Percentiles rank a stretch among this genome's conserved stretches.
Evolutionary conservation across 2,113 vertebrate genomes (phyloP).

Genomic region (Ailuropoda melanoleuca): DNA sequence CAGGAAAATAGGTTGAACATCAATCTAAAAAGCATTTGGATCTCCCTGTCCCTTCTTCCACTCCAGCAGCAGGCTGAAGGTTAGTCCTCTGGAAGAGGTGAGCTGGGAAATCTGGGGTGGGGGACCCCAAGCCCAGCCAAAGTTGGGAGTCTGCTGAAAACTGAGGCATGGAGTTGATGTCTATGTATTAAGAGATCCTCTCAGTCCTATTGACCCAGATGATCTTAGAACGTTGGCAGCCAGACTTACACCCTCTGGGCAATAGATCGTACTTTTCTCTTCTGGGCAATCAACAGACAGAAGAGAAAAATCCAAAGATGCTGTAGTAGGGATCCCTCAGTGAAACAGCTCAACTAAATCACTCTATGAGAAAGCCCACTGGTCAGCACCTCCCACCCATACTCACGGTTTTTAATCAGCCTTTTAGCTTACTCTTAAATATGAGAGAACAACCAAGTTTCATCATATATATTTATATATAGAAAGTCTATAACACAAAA

Average conservation of each 20-base stretch:
- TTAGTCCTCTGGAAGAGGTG: not conserved
- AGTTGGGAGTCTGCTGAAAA: not conserved
- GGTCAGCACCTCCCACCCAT: rapidly evolving
- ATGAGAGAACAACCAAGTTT: not conserved
- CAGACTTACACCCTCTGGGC: not conserved
- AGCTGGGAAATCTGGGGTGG: not conserved
- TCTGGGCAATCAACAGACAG: not conserved
- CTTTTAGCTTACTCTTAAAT: not conserved
- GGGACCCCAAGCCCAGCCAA: not conserved
- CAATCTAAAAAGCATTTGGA: not conserved
- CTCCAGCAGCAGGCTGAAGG: not conserved
- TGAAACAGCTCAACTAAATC: not conserved
- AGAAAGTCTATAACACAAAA: not conserved
- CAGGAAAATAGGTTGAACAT: not conserved
- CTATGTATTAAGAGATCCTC: not conserved
- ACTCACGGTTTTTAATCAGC: not conserved
- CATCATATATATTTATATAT: not conserved
- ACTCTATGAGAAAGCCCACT: not conserved
- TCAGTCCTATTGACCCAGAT: not conserved
- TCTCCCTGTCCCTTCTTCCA: not conserved
- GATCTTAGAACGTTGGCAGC: not conserved
- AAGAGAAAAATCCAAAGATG: not conserved
- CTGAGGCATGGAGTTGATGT: not conserved
- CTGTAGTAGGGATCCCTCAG: not conserved
- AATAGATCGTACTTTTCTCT: not conserved